phyloP scores from a whole-genome alignment of 2,888 invertebrate species.

The Chrysolina haemoptera region DNA sequence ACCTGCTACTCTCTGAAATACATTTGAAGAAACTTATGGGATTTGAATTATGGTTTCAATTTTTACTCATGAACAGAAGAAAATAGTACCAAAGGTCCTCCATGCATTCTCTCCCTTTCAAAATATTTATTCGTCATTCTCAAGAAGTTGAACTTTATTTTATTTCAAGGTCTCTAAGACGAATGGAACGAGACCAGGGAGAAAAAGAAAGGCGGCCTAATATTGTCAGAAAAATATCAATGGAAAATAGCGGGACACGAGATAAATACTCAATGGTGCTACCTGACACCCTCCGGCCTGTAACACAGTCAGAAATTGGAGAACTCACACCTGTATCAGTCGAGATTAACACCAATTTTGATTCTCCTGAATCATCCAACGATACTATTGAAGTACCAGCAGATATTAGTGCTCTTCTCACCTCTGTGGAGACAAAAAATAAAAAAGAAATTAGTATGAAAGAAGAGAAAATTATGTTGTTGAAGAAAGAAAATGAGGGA shows the following conservation, averaged over 20 bases:
- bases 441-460: conserved; percentile 62
- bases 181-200: conserved; percentile 26
- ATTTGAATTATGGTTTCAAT: too few relatives aligned
- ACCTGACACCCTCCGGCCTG: conserved; percentile 69
- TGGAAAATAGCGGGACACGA: conserved; percentile 65
- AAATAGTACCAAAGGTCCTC: too few relatives aligned
- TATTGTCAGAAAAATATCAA: conserved; percentile 58
- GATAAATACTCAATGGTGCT: conserved; percentile 59
- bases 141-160: neutral
- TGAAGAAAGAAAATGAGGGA: conserved; percentile 83
- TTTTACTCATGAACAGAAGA: too few relatives aligned
- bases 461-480: conserved; percentile 61
- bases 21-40: too few relatives aligned
- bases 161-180: conserved; percentile 19
- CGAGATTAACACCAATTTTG: conserved; percentile 60
- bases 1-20: too few relatives aligned
- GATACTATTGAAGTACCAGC: conserved; percentile 65
- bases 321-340: conserved; percentile 71
- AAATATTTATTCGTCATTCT: too few relatives aligned
- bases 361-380: conserved; percentile 61
- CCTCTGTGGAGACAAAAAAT: conserved; percentile 65
- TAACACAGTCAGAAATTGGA: conserved; percentile 68
- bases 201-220: conserved; percentile 28
- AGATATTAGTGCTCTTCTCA: conserved; percentile 66
- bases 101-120: too few relatives aligned